A percentile compares a stretch with the other conserved stretches of the same genome.
These are phyloP conservation scores for Leptinotarsa tumamoca DNA, from an alignment of 2,888 invertebrate genomes.

Conservation along the genomic window DNA sequence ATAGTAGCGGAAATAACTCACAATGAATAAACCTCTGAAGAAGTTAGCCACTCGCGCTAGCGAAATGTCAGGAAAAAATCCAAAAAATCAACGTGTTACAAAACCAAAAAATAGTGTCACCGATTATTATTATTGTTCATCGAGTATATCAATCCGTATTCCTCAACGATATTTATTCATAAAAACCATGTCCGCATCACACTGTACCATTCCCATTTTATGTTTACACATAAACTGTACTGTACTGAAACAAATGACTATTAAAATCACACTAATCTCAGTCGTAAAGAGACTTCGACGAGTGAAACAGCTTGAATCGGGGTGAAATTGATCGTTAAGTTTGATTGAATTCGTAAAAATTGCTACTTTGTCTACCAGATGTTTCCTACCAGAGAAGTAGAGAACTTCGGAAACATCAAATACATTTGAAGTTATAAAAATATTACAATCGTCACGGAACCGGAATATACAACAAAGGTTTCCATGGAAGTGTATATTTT, in stretches of 20 bases:
- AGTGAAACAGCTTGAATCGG: neutral
- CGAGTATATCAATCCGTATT: neutral
- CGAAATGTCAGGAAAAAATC: too few species aligned
- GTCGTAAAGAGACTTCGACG: conserved; percentile 6
- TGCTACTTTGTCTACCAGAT: conserved; percentile 8
- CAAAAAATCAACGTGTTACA: too few species aligned
- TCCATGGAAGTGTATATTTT: too few species aligned
- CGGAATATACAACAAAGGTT: too few species aligned
- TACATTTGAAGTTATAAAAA: neutral
- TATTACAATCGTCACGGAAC: neutral
- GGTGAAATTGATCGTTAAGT: neutral
- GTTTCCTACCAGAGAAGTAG: neutral
- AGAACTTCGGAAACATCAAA: neutral
- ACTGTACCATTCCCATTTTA: neutral
- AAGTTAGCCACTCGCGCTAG: too few species aligned
- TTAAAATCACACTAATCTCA: conserved; percentile 1
- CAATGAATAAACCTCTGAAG: too few species aligned
- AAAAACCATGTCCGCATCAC: neutral
- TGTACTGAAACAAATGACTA: conserved; percentile 8
- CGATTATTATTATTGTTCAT: neutral
- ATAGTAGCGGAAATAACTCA: too few species aligned
- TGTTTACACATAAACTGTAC: neutral
- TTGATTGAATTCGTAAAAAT: conserved; percentile 2
- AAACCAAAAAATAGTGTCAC: too few species aligned
- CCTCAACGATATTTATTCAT: neutral